Evolutionary conservation across 2,888 invertebrate genomes (phyloP), one percentile per base, ranked within the genome.

Genomic region (Orthosia incerta): DNA sequence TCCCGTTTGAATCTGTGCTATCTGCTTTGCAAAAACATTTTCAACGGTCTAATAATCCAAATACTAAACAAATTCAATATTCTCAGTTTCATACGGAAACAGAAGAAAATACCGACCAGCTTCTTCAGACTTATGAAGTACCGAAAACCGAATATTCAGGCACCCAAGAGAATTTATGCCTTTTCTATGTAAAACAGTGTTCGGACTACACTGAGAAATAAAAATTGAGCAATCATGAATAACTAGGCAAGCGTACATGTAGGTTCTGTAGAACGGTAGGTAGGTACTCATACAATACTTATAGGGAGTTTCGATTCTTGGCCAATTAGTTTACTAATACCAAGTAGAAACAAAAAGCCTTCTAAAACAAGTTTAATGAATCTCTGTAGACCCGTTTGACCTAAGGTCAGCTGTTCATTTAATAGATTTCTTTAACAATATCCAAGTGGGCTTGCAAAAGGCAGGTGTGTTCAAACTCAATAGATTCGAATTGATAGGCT

Each of bases 361-460:
- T 74, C 55, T 62, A 75, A 76, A 79, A 69, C 55, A 81, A 85
- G 63, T 83, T 81, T 57, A 84, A 79, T 70, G 72, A 76, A 74
- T 45, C 59, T 69, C 71, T 45, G 48, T 53, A 62, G 59, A 77
- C 72, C 48, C 46, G 64, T 66, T 67, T 84, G 77, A 86, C 74
- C 82, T 74, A 5, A 60, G 76, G 70, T 74, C 75, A 60, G 59
- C 50, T 59, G 71, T 65, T 66, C 73, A 39, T 59, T 45, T 80
- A 82, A 77, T 82, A 80, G 77, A 82, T 82, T 76, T 84, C 82
- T 82, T 85, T 68, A 57, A 79, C 75, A 74, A 68, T 79, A 65
- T 67, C 12, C 20, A 64, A 71, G 79, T 46, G 16, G 64, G 69
- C 71, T 57, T 53, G 55, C 50, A 71, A 68, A 60, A 45, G 72